Evolutionary conservation across 2,113 vertebrate genomes (phyloP).

Genomic region (Limnothrissa miodon): DNA sequence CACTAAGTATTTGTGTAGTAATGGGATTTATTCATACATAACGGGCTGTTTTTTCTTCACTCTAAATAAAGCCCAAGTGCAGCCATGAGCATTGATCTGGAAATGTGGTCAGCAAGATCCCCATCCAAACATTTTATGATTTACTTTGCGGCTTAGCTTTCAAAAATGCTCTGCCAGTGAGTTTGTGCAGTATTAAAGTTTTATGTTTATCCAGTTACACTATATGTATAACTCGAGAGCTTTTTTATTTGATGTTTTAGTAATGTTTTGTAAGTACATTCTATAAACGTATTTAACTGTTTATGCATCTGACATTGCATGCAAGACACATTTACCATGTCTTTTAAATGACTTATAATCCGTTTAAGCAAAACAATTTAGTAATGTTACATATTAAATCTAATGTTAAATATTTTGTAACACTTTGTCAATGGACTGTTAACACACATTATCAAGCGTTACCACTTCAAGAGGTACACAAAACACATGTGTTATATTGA

Average conservation of each 20-base stretch:
- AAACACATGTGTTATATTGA: no score
- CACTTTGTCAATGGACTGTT: no score
- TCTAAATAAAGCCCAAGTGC: background rate
- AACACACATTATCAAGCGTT: no score
- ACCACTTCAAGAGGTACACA: no score
- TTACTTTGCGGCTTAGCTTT: background rate
- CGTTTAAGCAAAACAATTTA: no score
- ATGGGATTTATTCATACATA: slow-evolving; percentile 1
- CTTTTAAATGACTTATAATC: no score
- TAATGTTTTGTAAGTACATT: background rate
- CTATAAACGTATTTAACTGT: no score
- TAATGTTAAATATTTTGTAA: no score
- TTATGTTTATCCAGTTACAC: background rate
- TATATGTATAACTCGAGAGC: no score
- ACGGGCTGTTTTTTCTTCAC: background rate
- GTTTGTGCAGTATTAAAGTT: background rate
- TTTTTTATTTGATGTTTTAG: slow-evolving; percentile 7
- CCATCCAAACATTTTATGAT: background rate
- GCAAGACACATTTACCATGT: no score
- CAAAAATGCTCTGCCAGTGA: background rate
- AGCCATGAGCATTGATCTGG: background rate
- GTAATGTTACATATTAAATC: no score
- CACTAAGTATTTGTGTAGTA: background rate
- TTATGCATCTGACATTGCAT: no score
- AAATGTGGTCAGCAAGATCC: background rate